Base-by-base conservation (phyloP, 2,888 invertebrate species). In the Drosophila formosana region DNA sequence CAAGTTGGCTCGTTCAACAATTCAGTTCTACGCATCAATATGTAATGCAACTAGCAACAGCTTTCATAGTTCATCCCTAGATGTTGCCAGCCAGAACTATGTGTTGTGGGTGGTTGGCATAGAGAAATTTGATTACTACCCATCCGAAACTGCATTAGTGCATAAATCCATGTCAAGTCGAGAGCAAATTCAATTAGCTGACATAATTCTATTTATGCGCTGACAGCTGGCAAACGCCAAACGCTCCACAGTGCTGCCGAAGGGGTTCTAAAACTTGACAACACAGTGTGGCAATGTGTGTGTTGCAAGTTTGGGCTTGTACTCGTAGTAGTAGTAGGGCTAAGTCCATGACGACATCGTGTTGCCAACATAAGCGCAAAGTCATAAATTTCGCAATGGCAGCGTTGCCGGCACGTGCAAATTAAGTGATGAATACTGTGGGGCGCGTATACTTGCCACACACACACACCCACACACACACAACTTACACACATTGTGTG, bases 371-470 rank as follows among this genome's bases (percentile, higher is more conserved):
- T 51, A 47, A 65, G 72, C 61, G 77, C 65, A 68, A 74, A 79
- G 89, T 88, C 88, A 88, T 88, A 89, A 87, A 88, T 87, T 88
- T 80, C 72, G 73, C 82, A 85, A 83, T 82, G 83, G 79, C 85
- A 83, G 79, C 81, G 43, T 58, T 73, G 57, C 72, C 72, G 60
- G 82, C 82, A 84, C 88, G 82, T 86, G 80, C 79, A 86, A 88
- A 88, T 88, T 84, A 86, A 86, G 80, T 87, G 86, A 88, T 84
- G 88, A 82, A 86, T 87, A 82, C 78, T 72, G 82, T 76, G 77
- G 76, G 80, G 80, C 73, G 68, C 68, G 80, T 68, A 78, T 1
- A 84, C 50, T 49, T 25, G 57, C 58, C 9, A 39, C 28, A 61
- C 45, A 58, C 55, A 49, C 43, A 41, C 30, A 39, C 30, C 2